Percentiles rank a stretch among this genome's conserved stretches.
phyloP scores from a whole-genome alignment of 2,113 vertebrate genomes.

The Phaethon lepturus region DNA sequence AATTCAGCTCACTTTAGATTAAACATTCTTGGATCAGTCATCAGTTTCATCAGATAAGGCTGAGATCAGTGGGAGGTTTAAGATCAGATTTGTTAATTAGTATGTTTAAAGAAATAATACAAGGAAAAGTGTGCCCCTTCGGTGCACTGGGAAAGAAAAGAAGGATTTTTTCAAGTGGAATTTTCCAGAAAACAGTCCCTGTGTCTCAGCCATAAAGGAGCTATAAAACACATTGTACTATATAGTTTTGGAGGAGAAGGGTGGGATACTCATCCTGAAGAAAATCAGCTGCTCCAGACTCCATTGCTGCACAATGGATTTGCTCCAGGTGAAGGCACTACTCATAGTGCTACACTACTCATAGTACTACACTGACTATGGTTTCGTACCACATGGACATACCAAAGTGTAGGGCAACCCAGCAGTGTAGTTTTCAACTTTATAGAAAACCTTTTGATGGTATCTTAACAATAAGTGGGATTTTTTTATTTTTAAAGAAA shows the following conservation, averaged over 20 bases:
- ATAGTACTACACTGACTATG: neutral
- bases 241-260: accelerated
- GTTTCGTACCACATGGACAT: neutral
- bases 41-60: neutral
- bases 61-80: neutral
- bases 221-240: neutral
- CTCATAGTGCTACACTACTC: no score
- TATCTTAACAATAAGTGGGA: neutral
- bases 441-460: neutral
- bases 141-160: neutral
- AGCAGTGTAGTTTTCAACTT: neutral
- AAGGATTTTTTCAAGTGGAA: neutral
- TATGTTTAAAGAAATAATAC: neutral
- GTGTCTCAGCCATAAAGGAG: neutral
- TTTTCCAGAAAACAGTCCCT: neutral
- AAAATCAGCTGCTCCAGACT: neutral
- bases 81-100: neutral
- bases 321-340: neutral
- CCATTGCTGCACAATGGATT: neutral
- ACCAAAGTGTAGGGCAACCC: neutral
- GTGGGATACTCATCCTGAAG: neutral
- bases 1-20: neutral
- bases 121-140: neutral
- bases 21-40: neutral
- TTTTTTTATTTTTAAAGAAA: neutral